Conservation (phyloP, 2,888 invertebrate species). For the Tinea semifulvella region DNA sequence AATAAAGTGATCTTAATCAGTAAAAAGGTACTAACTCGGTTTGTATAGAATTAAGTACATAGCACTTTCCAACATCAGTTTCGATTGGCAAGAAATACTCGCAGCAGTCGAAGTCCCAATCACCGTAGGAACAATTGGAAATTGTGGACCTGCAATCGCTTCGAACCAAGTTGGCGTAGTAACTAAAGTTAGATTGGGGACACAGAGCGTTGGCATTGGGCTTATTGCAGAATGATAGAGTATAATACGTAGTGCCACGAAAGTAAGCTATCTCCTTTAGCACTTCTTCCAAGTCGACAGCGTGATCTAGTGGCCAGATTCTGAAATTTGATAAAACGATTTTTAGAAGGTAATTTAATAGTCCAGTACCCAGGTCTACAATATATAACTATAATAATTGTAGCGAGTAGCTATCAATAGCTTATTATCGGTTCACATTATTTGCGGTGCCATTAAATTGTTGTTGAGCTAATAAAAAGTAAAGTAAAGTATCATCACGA, state of each 20-base stretch:
- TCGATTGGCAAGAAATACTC: slow-evolving; percentile 65
- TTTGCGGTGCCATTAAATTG: no score
- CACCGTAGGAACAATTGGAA: slow-evolving; percentile 61
- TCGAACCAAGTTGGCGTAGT: slow-evolving; percentile 65
- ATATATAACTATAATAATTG: no score
- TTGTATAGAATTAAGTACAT: slow-evolving; percentile 68
- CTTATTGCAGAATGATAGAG: slow-evolving; percentile 68
- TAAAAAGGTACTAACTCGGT: slow-evolving; percentile 50
- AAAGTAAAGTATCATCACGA: no score
- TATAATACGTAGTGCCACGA: slow-evolving; percentile 72
- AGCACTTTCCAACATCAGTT: slow-evolving; percentile 70
- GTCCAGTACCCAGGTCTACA: no score
- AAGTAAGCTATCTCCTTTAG: slow-evolving; percentile 75
- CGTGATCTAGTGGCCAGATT: slow-evolving; percentile 72
- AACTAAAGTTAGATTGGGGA: slow-evolving; percentile 65
- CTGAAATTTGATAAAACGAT: no score
- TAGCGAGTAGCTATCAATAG: no score
- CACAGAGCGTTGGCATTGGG: slow-evolving; percentile 62
- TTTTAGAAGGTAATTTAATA: no score
- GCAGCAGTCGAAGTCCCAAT: slow-evolving; percentile 66
- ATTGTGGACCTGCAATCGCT: slow-evolving; percentile 59
- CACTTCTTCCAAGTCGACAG: slow-evolving; percentile 75
- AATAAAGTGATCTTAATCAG: no score
- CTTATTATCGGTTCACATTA: no score
- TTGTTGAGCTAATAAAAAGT: no score